Conservation (phyloP, 2,113 vertebrate species). For the Columbina picui region DNA sequence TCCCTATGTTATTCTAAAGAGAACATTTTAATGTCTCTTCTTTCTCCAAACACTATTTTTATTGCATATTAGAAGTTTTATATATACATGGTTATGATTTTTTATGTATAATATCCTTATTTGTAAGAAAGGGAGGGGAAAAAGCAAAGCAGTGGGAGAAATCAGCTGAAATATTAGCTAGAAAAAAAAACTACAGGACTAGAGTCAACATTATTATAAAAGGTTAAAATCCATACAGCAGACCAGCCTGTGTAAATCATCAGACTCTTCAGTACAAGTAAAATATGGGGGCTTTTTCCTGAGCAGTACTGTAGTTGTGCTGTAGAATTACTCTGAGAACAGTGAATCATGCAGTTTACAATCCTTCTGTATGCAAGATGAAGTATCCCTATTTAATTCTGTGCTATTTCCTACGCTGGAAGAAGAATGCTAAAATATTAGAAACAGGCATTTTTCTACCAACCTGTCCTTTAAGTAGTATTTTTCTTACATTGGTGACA, state of each 20-base stretch:
- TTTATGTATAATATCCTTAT: background rate
- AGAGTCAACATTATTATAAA: background rate
- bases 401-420: background rate
- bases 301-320: background rate
- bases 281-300: background rate
- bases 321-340: background rate
- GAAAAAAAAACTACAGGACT: background rate
- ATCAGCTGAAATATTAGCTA: background rate
- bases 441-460: background rate
- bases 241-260: background rate
- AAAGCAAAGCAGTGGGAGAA: background rate
- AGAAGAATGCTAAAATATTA: background rate
- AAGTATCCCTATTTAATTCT: background rate
- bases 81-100: background rate
- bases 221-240: background rate
- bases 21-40: background rate
- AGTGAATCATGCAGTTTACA: background rate
- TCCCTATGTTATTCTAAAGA: background rate
- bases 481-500: background rate
- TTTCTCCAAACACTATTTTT: background rate
- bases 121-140: background rate
- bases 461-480: background rate
- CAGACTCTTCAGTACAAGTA: too few relatives aligned
- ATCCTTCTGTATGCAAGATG: background rate
- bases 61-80: background rate